phyloP scores from a whole-genome alignment of 2,888 invertebrate species.

The Platypus cylindrus region DNA sequence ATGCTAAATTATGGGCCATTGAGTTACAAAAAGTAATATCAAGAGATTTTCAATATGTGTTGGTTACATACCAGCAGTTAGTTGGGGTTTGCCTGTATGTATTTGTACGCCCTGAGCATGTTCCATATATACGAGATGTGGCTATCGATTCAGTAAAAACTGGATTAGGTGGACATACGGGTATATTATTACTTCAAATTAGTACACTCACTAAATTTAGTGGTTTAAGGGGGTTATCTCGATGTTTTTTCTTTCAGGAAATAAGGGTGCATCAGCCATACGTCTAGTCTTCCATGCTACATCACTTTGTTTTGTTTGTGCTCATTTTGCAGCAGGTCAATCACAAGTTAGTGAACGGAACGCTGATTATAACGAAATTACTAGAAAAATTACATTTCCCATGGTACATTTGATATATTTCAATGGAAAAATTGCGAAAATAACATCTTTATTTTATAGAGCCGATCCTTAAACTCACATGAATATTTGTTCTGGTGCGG shows the following conservation, averaged over 20 bases:
- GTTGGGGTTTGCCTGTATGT: slow-evolving; percentile 97
- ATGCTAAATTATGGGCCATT: slow-evolving; percentile 90
- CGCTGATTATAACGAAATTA: slow-evolving; percentile 93
- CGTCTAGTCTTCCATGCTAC: slow-evolving; percentile 84
- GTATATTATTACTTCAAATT: slow-evolving; percentile 27
- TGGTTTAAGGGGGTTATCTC: neutral
- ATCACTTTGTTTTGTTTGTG: slow-evolving; percentile 94
- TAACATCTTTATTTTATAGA: slow-evolving; percentile 35
- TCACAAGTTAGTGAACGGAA: slow-evolving; percentile 90
- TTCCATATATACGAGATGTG: slow-evolving; percentile 82
- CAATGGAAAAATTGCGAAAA: neutral
- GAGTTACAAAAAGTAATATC: slow-evolving; percentile 86
- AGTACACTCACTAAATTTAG: no score
- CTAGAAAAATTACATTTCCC: slow-evolving; percentile 77
- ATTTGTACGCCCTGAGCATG: slow-evolving; percentile 80
- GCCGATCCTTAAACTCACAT: slow-evolving; percentile 82
- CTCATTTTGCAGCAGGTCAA: slow-evolving; percentile 98
- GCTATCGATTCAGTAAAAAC: slow-evolving; percentile 96
- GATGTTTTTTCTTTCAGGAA: slow-evolving; percentile 39
- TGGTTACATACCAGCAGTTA: slow-evolving; percentile 86
- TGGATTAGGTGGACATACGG: slow-evolving; percentile 92
- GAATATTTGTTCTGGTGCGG: slow-evolving; percentile 99
- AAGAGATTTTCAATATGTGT: slow-evolving; percentile 69
- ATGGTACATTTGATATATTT: slow-evolving; percentile 41
- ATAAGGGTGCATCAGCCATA: slow-evolving; percentile 93